Percentiles rank a stretch among this genome's conserved stretches.
Conservation (phyloP, 2,113 vertebrate genomes). For the Ornithorhynchus anatinus region DNA sequence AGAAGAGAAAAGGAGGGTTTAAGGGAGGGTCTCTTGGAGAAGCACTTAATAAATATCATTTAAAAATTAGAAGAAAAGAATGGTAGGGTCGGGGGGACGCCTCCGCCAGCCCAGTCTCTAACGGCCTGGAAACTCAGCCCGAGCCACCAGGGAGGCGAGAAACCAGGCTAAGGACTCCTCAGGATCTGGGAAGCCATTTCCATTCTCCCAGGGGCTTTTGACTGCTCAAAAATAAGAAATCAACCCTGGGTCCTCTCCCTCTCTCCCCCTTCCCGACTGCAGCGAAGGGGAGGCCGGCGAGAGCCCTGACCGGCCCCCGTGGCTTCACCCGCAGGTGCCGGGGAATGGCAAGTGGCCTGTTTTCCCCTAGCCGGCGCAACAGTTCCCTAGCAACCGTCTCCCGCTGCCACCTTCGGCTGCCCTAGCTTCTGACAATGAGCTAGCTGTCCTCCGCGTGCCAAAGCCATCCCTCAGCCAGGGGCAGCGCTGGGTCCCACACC, state of each 20-base stretch:
- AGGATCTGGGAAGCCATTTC: background rate
- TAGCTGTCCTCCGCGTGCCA: background rate
- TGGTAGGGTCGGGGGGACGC: no score
- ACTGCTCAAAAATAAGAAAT: slow-evolving; percentile 32
- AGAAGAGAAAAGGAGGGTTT: no score
- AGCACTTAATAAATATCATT: no score
- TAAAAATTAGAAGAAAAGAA: no score
- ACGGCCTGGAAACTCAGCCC: no score
- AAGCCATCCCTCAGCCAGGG: slow-evolving; percentile 2
- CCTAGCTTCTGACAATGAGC: slow-evolving; percentile 45
- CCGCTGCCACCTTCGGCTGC: slow-evolving; percentile 41
- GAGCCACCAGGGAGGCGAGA: no score
- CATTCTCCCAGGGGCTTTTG: background rate
- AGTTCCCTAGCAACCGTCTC: slow-evolving; percentile 67
- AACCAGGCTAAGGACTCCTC: background rate
- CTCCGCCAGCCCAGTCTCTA: no score
- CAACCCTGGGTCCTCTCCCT: slow-evolving; percentile 15
- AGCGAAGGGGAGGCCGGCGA: background rate
- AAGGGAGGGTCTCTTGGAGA: no score
- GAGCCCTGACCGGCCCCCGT: background rate
- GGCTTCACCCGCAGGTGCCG: background rate
- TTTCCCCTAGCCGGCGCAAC: slow-evolving; percentile 17
- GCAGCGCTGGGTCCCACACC: background rate
- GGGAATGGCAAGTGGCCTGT: slow-evolving; percentile 32
- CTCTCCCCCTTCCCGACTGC: background rate